Evolutionary conservation across 2,888 invertebrate species (phyloP).

Genomic region (Phasia obesa): DNA sequence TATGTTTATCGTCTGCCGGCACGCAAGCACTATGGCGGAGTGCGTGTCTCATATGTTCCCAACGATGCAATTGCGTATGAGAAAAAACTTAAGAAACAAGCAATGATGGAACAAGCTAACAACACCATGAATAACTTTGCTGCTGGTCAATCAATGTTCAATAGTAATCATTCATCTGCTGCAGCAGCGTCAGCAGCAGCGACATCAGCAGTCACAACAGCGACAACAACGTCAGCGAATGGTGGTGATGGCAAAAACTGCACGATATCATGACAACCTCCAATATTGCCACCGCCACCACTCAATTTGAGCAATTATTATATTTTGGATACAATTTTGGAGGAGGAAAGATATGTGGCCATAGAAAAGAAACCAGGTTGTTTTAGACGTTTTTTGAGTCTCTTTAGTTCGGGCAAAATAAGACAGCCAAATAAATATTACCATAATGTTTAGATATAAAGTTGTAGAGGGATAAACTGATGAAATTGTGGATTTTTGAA

Average conservation of each 20-base stretch:
- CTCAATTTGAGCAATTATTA: slow-evolving; percentile 79
- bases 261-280: slow-evolving; percentile 89
- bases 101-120: slow-evolving; percentile 63
- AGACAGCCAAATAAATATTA: slow-evolving; percentile 62
- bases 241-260: slow-evolving; percentile 89
- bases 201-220: neutral
- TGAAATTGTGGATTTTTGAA: neutral
- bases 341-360: slow-evolving; percentile 78
- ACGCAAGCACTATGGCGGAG: slow-evolving; percentile 92
- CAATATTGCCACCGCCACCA: slow-evolving; percentile 79
- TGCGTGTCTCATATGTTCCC: slow-evolving; percentile 95
- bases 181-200: slow-evolving; percentile 1
- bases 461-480: neutral
- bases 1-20: slow-evolving; percentile 93
- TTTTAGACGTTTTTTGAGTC: slow-evolving; percentile 77
- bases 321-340: slow-evolving; percentile 79
- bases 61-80: slow-evolving; percentile 94
- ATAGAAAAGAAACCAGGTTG: slow-evolving; percentile 79
- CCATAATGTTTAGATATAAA: slow-evolving; percentile 68
- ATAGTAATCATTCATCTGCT: slow-evolving; percentile 33
- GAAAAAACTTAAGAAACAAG: slow-evolving; percentile 85
- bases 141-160: slow-evolving; percentile 40
- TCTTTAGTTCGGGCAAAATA: slow-evolving; percentile 75
- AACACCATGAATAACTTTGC: slow-evolving; percentile 42
- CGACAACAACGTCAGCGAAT: slow-evolving; percentile 32